These are phyloP conservation scores for Melinaea menophilus DNA, from an alignment of 2,888 invertebrate genomes.

Conservation along the genomic window DNA sequence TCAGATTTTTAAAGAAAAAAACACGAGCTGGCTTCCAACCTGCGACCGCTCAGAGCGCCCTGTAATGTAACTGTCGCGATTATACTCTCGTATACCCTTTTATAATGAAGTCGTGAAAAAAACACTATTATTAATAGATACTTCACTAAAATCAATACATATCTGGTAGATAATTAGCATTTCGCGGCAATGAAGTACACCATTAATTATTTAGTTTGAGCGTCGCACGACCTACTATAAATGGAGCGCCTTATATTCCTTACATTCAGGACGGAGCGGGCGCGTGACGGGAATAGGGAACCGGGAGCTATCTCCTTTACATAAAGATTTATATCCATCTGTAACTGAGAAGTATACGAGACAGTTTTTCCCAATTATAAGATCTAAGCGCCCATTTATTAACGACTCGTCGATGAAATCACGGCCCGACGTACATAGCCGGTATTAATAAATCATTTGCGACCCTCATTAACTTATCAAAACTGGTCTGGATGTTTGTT, in stretches of 20 bases:
- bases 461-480: neutral
- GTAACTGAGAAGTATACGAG: conserved; percentile 75
- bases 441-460: neutral
- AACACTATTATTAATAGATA: too few relatives aligned
- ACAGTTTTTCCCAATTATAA: conserved; percentile 76
- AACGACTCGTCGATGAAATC: conserved; percentile 71
- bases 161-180: conserved; percentile 57
- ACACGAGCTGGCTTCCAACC: too few relatives aligned
- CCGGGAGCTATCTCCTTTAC: conserved; percentile 62
- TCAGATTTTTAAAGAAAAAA: too few relatives aligned
- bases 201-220: conserved; percentile 72
- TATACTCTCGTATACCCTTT: too few relatives aligned
- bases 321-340: conserved; percentile 77
- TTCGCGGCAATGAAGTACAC: conserved; percentile 52
- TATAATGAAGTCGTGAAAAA: too few relatives aligned
- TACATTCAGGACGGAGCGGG: conserved; percentile 72
- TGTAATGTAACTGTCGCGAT: too few relatives aligned
- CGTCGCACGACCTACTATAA: conserved; percentile 68
- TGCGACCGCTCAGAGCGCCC: too few relatives aligned
- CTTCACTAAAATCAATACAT: neutral
- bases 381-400: conserved; percentile 73
- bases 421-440: conserved; percentile 50
- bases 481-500: too few relatives aligned
- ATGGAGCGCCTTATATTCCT: conserved; percentile 68
- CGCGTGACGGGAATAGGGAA: conserved; percentile 70